These are phyloP conservation scores for Orientallactaga bullata DNA, from an alignment of 2,113 vertebrate genomes.

Conservation along the genomic window DNA sequence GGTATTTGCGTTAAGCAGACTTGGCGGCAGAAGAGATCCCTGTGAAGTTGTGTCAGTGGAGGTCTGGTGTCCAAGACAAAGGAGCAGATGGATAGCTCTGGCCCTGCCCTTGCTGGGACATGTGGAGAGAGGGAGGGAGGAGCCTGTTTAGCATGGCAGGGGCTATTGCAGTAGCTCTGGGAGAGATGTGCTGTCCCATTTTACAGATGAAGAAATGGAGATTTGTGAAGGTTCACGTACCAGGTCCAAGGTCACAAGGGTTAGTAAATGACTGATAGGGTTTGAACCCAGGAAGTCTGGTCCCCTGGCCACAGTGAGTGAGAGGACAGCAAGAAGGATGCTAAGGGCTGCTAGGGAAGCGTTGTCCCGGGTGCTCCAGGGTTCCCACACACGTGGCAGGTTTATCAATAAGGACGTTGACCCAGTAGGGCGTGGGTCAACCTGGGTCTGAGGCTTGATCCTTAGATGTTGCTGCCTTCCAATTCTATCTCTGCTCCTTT, in stretches of 20 bases:
- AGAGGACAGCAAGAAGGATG: background rate
- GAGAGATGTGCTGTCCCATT: background rate
- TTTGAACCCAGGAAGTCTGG: background rate
- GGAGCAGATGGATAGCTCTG: background rate
- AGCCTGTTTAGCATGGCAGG: background rate
- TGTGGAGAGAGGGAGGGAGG: background rate
- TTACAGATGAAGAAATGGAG: background rate
- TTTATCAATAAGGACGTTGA: background rate
- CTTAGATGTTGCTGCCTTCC: background rate
- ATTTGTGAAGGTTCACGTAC: background rate
- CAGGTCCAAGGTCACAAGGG: background rate
- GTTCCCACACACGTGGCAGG: background rate
- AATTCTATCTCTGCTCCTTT: background rate
- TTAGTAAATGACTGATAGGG: background rate
- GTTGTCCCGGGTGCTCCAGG: background rate
- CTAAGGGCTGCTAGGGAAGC: background rate
- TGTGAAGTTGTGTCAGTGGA: background rate
- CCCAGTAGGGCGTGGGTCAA: background rate
- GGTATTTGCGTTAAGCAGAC: conserved; percentile 1
- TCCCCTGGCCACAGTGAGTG: background rate
- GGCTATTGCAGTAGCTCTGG: background rate
- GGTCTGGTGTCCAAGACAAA: background rate
- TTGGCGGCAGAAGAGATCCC: background rate
- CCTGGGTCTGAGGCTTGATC: background rate
- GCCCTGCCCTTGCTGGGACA: background rate